phyloP scores from a whole-genome alignment of 1,140 invertebrate genomes.

The Aethina tumida region DNA sequence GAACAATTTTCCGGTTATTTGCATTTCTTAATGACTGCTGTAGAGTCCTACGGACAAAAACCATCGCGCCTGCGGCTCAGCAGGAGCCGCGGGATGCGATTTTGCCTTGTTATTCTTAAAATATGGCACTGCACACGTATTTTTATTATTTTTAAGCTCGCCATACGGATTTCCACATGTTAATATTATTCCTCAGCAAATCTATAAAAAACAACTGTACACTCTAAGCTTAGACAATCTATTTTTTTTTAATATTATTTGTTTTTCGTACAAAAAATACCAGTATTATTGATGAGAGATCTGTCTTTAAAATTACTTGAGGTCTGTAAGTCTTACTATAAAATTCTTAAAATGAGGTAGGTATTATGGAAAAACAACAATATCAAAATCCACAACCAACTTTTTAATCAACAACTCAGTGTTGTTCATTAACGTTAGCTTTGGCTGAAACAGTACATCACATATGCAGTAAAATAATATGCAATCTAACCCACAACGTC shows the following conservation, averaged over 20 bases:
- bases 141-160: conserved; percentile 26
- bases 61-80: neutral
- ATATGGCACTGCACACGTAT: conserved; percentile 27
- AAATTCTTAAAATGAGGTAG: conserved; percentile 29
- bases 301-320: conserved; percentile 11
- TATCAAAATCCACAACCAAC: conserved; percentile 21
- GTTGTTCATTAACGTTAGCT: neutral
- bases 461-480: neutral
- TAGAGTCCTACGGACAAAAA: conserved; percentile 23
- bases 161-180: conserved; percentile 19
- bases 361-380: conserved; percentile 25
- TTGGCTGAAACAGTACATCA: neutral
- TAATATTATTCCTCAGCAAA: conserved; percentile 10
- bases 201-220: conserved; percentile 25
- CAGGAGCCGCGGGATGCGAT: conserved; percentile 15
- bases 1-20: conserved; percentile 35
- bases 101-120: conserved; percentile 18
- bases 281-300: conserved; percentile 23
- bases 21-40: conserved; percentile 30
- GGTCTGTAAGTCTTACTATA: conserved; percentile 16
- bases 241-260: conserved; percentile 21
- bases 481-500: neutral
- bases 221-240: conserved; percentile 18
- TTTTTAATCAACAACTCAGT: neutral
- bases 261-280: conserved; percentile 26